Evolutionary conservation across 2,113 vertebrate species (phyloP), one percentile per base, ranked within the genome.

Genomic region (Lampris incognitus): DNA sequence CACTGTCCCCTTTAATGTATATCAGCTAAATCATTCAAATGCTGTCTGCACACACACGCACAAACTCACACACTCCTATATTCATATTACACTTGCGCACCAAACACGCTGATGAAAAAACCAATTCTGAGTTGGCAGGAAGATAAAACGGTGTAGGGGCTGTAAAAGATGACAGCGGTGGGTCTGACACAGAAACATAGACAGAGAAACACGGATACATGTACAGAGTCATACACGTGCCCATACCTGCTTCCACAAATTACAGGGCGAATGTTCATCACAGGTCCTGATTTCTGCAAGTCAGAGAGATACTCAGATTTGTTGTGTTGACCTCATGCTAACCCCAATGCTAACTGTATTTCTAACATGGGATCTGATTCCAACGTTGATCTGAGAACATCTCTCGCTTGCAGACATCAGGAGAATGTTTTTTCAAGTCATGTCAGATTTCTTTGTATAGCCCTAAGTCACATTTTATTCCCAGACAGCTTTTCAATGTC

Each of bases 121-220:
- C 50, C 59, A 63, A 59, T 57, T 24, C 51, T 63, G 54, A 81
- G 54, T 55, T 46, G 44, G 44, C 44, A 46, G 56, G 55, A 80
- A 52, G 52, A 85, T 40, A 52, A 73, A 70, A 40, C 24, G 24
- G 24, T 67, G 37, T 42, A 74, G 55, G 39, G 73, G 63, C 78
- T 82, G 48, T 51, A 37, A 74, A 42, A 44, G 63, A 69, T 50
- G 60, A 46, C 76, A 78, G 66, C 50, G 73, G 72, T 79, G 74
- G 73, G 76, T 82, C 74, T 76, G 64, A 75, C 37, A 74, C 58
- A 9, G n/a, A 38, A 4, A 5, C 59, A 76, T 65, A 55, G 78
- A 81, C 59, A 6, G 10, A 44, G 50, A 46, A 24, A 84, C 44
- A 5, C 1, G 7, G 4, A 46, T 7, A 46, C 4, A 46, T 4